Evolutionary conservation across 2,113 vertebrate genomes (phyloP).

Genomic region (Nycticebus coucang): DNA sequence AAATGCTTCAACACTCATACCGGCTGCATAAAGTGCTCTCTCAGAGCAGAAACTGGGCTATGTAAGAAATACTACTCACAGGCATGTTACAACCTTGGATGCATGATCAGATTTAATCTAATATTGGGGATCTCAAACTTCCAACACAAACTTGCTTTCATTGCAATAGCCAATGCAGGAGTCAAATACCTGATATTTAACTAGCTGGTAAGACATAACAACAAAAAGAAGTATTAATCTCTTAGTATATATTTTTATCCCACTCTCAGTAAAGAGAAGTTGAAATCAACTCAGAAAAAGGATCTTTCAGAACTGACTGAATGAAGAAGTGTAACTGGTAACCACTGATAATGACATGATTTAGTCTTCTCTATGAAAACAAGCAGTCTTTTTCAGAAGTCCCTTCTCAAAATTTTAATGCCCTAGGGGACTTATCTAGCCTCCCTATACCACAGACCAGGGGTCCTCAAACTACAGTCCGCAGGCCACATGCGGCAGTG

Average conservation of each 20-base stretch:
- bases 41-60: background rate
- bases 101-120: background rate
- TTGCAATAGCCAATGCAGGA: background rate
- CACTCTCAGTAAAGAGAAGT: background rate
- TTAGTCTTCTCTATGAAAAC: background rate
- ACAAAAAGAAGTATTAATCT: background rate
- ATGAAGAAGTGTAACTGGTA: background rate
- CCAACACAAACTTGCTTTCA: background rate
- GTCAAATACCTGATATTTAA: constrained; percentile 46
- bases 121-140: background rate
- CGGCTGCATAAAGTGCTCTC: background rate
- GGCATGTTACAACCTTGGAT: background rate
- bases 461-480: too few species aligned
- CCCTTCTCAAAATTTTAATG: constrained; percentile 29
- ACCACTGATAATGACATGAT: background rate
- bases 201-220: background rate
- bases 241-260: background rate
- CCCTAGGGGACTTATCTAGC: background rate
- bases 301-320: background rate
- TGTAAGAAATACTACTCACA: background rate
- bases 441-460: background rate
- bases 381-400: background rate
- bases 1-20: background rate
- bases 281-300: constrained; percentile 37
- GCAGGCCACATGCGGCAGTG: too few species aligned